Evolutionary conservation across 92 coral and sea anemone species (phyloP).

Genomic region (Porites cylindrica): DNA sequence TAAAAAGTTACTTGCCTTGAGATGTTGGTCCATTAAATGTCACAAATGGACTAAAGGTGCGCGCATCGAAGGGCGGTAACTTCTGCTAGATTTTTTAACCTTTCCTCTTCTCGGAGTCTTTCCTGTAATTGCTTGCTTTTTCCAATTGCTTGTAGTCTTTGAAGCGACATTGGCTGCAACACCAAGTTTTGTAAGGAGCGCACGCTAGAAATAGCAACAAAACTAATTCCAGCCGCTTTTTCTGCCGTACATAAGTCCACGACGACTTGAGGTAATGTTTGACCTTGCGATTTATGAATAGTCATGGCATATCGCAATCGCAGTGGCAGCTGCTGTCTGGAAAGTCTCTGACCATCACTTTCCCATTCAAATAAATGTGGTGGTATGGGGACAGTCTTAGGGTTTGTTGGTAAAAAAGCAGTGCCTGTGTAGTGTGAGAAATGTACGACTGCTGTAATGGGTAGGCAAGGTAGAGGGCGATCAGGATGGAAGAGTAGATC

Average conservation of each 20-base stretch:
- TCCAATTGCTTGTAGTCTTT: not conserved
- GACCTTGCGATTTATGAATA: not conserved
- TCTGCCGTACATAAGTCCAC: not conserved
- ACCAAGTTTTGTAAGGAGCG: not conserved
- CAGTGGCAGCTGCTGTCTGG: not conserved
- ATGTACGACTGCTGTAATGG: constrained; percentile 30
- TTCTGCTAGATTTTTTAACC: not conserved
- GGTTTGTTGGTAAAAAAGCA: not conserved
- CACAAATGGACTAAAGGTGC: too few species aligned
- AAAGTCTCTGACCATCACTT: not conserved
- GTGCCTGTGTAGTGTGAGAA: constrained; percentile 23
- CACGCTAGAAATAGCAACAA: too few species aligned
- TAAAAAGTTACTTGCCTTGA: too few species aligned
- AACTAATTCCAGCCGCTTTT: not conserved
- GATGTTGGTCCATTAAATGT: too few species aligned
- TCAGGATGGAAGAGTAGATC: constrained; percentile 13
- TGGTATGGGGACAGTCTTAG: not conserved
- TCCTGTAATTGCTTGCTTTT: constrained; percentile 5
- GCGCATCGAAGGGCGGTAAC: too few species aligned
- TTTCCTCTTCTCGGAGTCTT: not conserved
- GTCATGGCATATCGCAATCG: not conserved
- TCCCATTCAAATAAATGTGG: not conserved
- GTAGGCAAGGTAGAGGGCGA: constrained; percentile 25
- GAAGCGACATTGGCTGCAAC: not conserved
- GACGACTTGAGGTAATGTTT: not conserved